phyloP scores from a whole-genome alignment of 2,113 vertebrate species.

The Poecile atricapillus region DNA sequence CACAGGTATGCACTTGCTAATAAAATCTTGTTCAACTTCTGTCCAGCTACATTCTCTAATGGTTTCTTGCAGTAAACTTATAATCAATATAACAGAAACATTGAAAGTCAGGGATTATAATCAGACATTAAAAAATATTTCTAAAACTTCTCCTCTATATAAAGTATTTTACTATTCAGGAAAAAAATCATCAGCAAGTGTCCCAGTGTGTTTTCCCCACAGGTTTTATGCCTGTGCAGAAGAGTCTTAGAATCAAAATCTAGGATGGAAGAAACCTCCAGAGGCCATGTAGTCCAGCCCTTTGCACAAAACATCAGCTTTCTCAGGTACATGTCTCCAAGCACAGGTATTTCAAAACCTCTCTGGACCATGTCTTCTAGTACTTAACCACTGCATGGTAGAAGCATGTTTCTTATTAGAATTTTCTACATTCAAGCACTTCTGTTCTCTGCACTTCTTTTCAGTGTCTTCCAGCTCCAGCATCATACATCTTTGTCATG shows the following conservation, averaged over 20 bases:
- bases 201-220: conserved; percentile 70
- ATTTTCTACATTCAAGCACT: background rate
- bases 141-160: background rate
- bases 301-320: background rate
- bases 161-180: conserved; percentile 70
- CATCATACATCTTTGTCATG: conserved; percentile 46
- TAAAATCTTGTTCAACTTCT: background rate
- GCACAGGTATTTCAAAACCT: background rate
- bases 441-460: conserved; percentile 63
- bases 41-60: background rate
- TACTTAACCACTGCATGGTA: background rate
- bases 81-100: background rate
- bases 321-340: background rate
- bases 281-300: background rate
- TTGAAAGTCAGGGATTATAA: background rate
- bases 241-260: background rate
- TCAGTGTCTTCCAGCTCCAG: conserved; percentile 43
- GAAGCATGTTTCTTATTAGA: background rate
- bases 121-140: background rate
- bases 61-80: background rate
- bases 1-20: background rate
- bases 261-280: background rate
- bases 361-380: background rate
- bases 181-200: conserved; percentile 76
- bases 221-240: conserved; percentile 61